These are phyloP conservation scores for Thelaira solivaga DNA, from an alignment of 2,888 invertebrate genomes.

Conservation along the genomic window DNA sequence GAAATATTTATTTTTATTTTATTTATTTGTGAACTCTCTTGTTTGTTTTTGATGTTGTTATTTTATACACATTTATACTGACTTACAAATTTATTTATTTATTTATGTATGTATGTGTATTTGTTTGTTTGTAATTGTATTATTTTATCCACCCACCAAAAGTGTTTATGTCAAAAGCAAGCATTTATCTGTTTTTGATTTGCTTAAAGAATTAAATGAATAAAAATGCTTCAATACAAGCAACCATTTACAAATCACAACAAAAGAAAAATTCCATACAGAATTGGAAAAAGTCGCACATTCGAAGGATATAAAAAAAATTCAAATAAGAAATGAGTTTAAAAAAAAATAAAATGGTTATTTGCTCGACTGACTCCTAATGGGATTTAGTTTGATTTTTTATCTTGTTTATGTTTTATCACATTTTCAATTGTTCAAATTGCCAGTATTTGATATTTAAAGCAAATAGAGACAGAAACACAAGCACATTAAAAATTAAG, in stretches of 20 bases:
- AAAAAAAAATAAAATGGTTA: constrained; percentile 39
- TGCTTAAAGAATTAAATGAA: constrained; percentile 70
- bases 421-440: constrained; percentile 31
- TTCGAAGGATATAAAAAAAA: constrained; percentile 14
- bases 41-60: constrained; percentile 7
- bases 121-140: constrained; percentile 5
- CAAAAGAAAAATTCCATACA: constrained; percentile 18
- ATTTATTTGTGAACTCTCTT: constrained; percentile 48
- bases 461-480: background rate
- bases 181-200: constrained; percentile 76
- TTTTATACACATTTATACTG: no score
- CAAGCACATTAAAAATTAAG: no score
- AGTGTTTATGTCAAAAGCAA: constrained; percentile 74
- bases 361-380: constrained; percentile 58
- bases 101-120: constrained; percentile 5
- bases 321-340: constrained; percentile 33
- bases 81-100: constrained; percentile 30
- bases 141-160: constrained; percentile 53
- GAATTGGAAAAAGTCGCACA: constrained; percentile 25
- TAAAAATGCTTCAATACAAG: constrained; percentile 25
- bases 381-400: constrained; percentile 61
- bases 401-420: constrained; percentile 29
- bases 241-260: constrained; percentile 16
- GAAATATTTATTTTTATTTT: constrained; percentile 21
- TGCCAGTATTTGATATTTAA: constrained; percentile 11